Base-by-base conservation (phyloP, 2,888 invertebrate genomes). In the Taphrorychus bicolor region DNA sequence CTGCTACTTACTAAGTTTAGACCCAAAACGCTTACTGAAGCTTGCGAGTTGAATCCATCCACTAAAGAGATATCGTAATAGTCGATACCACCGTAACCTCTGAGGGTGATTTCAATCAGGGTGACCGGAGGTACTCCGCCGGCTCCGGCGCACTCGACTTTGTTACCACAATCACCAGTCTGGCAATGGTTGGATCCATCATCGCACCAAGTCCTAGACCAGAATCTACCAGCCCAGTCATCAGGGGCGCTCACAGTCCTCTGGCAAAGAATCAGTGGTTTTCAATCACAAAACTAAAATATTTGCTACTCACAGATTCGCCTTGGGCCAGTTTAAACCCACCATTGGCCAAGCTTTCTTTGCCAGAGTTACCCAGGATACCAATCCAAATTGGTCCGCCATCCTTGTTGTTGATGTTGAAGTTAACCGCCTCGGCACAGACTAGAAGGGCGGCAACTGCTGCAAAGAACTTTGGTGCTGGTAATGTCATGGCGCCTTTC, bases 21-120 rank as follows among this genome's bases (percentile, higher is more conserved):
- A n/a, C n/a, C n/a, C n/a, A n/a, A n/a, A 51, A 9, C 5, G 41
- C 76, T 75, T 68, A 82, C 80, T 61, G 76, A 70, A 21, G 78
- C 76, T 53, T 77, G 75, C 5, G 82, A 71, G 73, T 84, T 85
- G 79, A 82, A 85, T 3, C 85, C 85, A 75, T 85, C 85, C 9
- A 85, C 85, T 32, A 84, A 74, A 16, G 83, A 83, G 62, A 85
- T 76, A 72, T 85, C 85, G 74, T 85, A 85, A 75, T 79, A 84
- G 73, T 85, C 84, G 52, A 78, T 71, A 24, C 80, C 79, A 32
- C 78, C 79, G 22, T 70, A 74, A 4, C 81, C 81, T 58, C 76
- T 78, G 14, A 82, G 74, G 2, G 83, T 83, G 66, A 85, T 82
- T 75, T 85, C 84, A 9, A 82, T 82, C 3, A 84, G 74, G 3